Evolutionary conservation across 2,797 vertebrate species (phyloP).

Genomic region (Hydrocynus forskahlii): DNA sequence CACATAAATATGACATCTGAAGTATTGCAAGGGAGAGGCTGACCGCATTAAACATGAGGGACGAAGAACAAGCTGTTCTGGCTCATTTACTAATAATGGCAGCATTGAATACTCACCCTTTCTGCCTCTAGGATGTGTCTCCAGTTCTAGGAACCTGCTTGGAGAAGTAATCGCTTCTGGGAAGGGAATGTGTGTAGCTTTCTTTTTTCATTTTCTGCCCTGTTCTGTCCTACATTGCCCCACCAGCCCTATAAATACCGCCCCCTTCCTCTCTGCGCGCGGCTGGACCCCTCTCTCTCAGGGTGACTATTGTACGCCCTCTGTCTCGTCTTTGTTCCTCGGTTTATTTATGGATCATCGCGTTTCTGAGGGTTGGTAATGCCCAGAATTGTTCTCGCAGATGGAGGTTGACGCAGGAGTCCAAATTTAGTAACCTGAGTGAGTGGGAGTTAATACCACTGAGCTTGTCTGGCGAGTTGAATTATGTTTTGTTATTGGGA

Average conservation of each 20-base stretch:
- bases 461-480: constrained; percentile 29
- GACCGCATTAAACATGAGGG: neutral
- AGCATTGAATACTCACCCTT: neutral
- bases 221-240: neutral
- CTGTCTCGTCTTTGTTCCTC: neutral
- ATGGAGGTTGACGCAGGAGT: constrained; percentile 20
- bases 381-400: constrained; percentile 23
- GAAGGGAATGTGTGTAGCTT: neutral
- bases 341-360: neutral
- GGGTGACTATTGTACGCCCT: constrained; percentile 8
- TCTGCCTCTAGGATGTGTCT: neutral
- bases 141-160: constrained; percentile 1
- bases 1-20: neutral
- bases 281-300: neutral
- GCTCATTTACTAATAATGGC: constrained; percentile 2
- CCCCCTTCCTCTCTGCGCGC: neutral
- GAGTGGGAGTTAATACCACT: constrained; percentile 17
- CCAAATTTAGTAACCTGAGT: constrained; percentile 35
- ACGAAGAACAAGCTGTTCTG: constrained; percentile 36
- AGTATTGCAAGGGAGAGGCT: neutral
- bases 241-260: constrained; percentile 10
- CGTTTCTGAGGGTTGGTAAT: constrained; percentile 13
- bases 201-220: neutral
- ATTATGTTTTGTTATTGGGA: constrained; percentile 17
- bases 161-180: neutral